phyloP scores from a whole-genome alignment of 2,888 invertebrate species.

The Agrotis clavis region DNA sequence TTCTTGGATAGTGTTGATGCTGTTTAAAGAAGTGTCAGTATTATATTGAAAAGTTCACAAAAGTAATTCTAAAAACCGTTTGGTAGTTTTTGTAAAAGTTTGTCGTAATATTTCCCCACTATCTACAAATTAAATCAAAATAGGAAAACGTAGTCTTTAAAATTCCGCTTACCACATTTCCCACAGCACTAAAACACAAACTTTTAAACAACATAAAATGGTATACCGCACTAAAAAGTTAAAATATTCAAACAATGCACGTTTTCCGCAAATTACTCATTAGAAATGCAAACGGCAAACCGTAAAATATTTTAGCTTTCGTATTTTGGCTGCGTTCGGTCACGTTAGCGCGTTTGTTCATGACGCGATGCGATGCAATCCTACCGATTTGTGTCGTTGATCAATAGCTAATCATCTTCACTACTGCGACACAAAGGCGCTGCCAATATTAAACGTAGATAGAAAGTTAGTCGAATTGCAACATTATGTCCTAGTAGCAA shows the following conservation, averaged over 20 bases:
- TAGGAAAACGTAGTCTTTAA: not conserved
- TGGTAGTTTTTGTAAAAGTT: not conserved
- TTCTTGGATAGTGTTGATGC: no score
- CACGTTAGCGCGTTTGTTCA: not conserved
- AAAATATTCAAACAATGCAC: slow-evolving; percentile 27
- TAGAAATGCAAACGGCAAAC: slow-evolving; percentile 27
- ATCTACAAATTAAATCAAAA: not conserved
- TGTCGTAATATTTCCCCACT: not conserved
- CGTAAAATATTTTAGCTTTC: not conserved
- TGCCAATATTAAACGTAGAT: no score
- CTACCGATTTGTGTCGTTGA: no score
- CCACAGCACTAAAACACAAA: not conserved
- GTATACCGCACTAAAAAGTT: slow-evolving; percentile 18
- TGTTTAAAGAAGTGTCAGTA: no score
- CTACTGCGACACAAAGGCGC: no score
- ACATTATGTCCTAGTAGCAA: no score
- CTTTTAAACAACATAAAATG: slow-evolving; percentile 10
- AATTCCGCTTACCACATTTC: not conserved
- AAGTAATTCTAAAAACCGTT: no score
- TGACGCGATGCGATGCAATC: no score
- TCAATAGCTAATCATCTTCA: no score
- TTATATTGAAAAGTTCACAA: no score
- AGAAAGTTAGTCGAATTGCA: no score
- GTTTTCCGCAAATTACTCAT: slow-evolving; percentile 24
- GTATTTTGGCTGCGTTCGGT: slow-evolving; percentile 8